A percentile compares a stretch with the other conserved stretches of the same genome.
phyloP scores from a whole-genome alignment of 1,140 invertebrate genomes.

The Venustaconcha ellipsiformis region DNA sequence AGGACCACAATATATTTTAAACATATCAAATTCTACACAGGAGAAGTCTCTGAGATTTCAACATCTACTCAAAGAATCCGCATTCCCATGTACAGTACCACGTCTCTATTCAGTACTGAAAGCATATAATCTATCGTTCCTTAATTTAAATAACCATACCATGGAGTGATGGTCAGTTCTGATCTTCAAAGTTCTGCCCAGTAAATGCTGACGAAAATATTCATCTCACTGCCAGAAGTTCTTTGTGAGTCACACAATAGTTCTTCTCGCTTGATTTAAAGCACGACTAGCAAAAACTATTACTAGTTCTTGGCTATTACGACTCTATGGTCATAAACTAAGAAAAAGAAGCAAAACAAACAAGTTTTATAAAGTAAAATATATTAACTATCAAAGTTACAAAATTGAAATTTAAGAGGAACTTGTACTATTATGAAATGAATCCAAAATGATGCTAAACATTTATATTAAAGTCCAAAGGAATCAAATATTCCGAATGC shows the following conservation, averaged over 20 bases:
- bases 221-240: background rate
- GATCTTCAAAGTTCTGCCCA: too few species aligned
- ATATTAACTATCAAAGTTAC: too few species aligned
- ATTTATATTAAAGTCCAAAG: too few species aligned
- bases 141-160: conserved; percentile 35
- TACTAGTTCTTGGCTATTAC: conserved; percentile 33
- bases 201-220: conserved; percentile 36
- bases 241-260: conserved; percentile 13
- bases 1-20: background rate
- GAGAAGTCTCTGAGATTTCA: background rate
- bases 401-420: too few species aligned
- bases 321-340: too few species aligned
- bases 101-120: conserved; percentile 41
- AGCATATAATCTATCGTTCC: conserved; percentile 42
- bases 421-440: too few species aligned
- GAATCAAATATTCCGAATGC: too few species aligned
- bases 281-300: conserved; percentile 45
- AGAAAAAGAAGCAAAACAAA: too few species aligned
- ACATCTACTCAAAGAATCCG: conserved; percentile 19
- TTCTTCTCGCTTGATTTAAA: conserved; percentile 23
- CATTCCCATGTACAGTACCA: conserved; percentile 47
- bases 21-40: conserved; percentile 28
- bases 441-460: too few species aligned
- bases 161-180: conserved; percentile 32
- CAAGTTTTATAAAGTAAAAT: too few species aligned